phyloP scores from a whole-genome alignment of 2,113 vertebrate species.

The Gallinago paraguaiae region DNA sequence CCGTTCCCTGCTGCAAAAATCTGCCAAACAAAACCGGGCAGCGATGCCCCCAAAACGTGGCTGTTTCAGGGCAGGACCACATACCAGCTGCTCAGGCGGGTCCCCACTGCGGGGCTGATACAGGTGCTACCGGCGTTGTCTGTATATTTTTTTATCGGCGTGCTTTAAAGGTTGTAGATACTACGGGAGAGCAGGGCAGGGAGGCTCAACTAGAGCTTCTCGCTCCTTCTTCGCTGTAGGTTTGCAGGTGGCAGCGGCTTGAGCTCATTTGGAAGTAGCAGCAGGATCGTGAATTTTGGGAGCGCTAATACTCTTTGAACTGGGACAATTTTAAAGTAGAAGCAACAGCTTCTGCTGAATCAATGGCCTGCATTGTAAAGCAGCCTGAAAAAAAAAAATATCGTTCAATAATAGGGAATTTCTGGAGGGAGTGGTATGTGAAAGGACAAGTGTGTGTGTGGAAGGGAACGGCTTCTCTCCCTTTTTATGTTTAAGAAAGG shows the following conservation, averaged over 20 bases:
- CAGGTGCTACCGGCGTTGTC: fast-evolving
- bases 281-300: background rate
- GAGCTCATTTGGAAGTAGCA: background rate
- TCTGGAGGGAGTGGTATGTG: background rate
- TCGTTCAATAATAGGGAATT: background rate
- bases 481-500: background rate
- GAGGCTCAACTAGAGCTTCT: background rate
- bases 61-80: background rate
- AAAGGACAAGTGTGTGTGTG: background rate
- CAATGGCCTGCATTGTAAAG: background rate
- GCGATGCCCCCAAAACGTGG: fast-evolving
- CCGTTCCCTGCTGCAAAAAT: background rate
- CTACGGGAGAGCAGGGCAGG: background rate
- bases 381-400: background rate
- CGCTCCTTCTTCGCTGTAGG: background rate
- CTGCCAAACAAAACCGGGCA: background rate
- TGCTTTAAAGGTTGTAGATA: background rate
- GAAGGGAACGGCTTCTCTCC: background rate
- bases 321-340: background rate
- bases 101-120: background rate
- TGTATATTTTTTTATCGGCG: fast-evolving
- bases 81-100: background rate
- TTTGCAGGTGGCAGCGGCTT: background rate
- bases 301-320: background rate
- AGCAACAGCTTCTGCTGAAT: background rate